Percentiles rank a stretch among this genome's conserved stretches.
phyloP scores from a whole-genome alignment of 2,797 vertebrate genomes.

The Myotis pilosus region DNA sequence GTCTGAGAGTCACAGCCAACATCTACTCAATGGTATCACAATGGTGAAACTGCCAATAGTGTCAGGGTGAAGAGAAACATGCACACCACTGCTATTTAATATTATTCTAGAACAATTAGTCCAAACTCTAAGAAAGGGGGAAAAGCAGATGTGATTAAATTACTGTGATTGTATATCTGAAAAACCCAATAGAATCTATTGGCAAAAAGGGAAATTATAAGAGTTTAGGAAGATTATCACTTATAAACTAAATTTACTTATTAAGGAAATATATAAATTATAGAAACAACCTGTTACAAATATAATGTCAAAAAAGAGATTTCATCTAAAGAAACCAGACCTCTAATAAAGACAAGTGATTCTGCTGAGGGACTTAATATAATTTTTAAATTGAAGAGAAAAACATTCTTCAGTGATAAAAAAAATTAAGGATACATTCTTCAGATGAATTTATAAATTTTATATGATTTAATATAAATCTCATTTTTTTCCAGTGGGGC shows the following conservation, averaged over 20 bases:
- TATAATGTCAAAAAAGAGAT: background rate
- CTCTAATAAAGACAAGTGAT: background rate
- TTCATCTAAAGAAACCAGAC: background rate
- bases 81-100: background rate
- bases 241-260: background rate
- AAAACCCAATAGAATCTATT: background rate
- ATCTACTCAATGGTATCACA: background rate
- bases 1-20: background rate
- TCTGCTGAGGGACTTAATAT: background rate
- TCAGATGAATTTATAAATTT: background rate
- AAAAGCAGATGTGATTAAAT: background rate
- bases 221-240: background rate
- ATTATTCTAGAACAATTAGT: background rate
- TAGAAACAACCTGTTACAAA: background rate
- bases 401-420: background rate
- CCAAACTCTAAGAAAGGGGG: background rate
- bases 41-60: too few relatives aligned
- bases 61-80: background rate
- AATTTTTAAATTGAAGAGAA: background rate
- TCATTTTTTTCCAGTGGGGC: background rate
- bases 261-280: background rate
- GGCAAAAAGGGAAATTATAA: background rate
- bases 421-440: background rate
- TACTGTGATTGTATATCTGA: background rate
- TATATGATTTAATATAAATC: background rate